A percentile compares a stretch with the other conserved stretches of the same genome.
Conservation (phyloP, 2,113 vertebrate species). For the Urocynchramus pylzowi region DNA sequence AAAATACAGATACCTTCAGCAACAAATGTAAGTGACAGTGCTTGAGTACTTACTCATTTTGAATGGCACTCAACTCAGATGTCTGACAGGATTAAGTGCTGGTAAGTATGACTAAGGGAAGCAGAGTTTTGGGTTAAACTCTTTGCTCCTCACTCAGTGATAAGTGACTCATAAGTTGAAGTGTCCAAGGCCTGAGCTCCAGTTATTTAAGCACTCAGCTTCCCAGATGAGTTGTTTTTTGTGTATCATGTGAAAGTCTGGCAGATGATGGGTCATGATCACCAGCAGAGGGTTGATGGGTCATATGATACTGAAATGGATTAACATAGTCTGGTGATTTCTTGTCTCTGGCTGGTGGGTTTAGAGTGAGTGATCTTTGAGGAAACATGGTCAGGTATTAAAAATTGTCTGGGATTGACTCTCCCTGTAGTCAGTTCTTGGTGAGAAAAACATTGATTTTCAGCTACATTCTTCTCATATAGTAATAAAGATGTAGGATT, state of each 20-base stretch:
- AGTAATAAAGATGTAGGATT: background rate
- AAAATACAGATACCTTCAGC: background rate
- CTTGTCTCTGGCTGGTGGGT: background rate
- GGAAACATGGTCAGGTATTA: background rate
- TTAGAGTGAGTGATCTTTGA: background rate
- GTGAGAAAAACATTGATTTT: background rate
- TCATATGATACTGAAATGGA: background rate
- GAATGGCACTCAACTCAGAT: background rate
- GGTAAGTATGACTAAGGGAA: background rate
- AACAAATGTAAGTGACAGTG: background rate
- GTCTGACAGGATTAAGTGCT: background rate
- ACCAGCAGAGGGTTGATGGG: background rate
- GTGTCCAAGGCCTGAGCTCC: background rate
- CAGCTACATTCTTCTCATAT: background rate
- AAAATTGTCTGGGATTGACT: background rate
- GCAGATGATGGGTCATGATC: background rate
- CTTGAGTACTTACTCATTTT: background rate
- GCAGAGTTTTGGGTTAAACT: background rate
- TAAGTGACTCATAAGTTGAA: background rate
- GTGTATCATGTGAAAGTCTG: background rate
- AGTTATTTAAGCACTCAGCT: background rate
- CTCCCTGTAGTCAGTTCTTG: background rate
- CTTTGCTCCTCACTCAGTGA: background rate
- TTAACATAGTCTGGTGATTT: background rate
- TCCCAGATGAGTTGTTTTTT: background rate